Evolutionary conservation across 2,888 invertebrate genomes (phyloP).

Genomic region (Apotomis turbidana): DNA sequence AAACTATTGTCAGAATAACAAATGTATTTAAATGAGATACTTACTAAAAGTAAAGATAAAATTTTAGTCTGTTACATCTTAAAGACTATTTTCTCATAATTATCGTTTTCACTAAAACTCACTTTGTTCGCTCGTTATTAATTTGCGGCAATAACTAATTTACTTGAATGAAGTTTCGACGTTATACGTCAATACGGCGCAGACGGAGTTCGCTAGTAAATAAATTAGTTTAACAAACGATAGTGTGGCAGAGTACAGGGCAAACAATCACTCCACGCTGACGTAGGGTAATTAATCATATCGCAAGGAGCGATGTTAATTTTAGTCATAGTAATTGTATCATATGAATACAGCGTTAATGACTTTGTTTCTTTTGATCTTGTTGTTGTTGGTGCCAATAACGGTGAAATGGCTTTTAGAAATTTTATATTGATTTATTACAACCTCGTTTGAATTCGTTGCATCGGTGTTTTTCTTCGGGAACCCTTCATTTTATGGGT

Average conservation of each 20-base stretch:
- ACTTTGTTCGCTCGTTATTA: slow-evolving; percentile 17
- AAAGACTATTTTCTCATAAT: too few species aligned
- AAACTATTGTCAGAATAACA: too few species aligned
- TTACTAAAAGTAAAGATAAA: too few species aligned
- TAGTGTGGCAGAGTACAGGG: slow-evolving; percentile 31
- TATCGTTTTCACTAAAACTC: too few species aligned
- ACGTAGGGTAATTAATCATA: slow-evolving; percentile 39
- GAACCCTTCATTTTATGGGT: too few species aligned
- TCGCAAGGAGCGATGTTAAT: slow-evolving; percentile 22
- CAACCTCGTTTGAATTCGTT: too few species aligned
- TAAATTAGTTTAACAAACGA: slow-evolving; percentile 42
- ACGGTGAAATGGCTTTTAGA: too few species aligned
- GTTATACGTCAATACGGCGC: slow-evolving; percentile 35
- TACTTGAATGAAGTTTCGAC: slow-evolving; percentile 35
- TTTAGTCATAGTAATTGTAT: slow-evolving; percentile 9
- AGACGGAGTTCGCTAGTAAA: slow-evolving; percentile 32
- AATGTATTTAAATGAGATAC: too few species aligned
- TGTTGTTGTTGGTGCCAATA: too few species aligned
- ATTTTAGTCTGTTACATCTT: too few species aligned
- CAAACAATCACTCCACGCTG: slow-evolving; percentile 37
- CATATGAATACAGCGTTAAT: background rate
- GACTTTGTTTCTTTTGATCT: background rate
- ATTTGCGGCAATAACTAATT: slow-evolving; percentile 23
- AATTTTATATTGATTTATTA: too few species aligned
- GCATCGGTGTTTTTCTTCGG: too few species aligned